Evolutionary conservation across 2,888 invertebrate species (phyloP).

Genomic region (Drosophila hawaiiensis): DNA sequence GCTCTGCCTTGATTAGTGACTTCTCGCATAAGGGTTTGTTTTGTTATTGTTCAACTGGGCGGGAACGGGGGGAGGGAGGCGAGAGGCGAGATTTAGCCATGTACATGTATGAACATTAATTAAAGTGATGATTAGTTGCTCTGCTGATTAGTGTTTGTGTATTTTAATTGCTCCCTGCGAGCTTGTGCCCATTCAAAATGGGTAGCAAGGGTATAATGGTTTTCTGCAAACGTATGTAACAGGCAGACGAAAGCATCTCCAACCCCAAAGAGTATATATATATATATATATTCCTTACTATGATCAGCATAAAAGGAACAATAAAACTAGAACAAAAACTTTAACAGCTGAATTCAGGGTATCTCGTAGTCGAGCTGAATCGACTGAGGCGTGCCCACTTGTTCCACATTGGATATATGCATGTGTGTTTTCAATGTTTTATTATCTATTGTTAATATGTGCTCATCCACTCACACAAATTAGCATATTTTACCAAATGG

Average conservation of each 20-base stretch:
- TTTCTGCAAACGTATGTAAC: not conserved
- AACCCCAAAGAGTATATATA: not conserved
- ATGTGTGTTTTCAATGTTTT: conserved; percentile 25
- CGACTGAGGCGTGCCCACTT: not conserved
- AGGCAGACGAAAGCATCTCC: not conserved
- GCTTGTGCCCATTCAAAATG: not conserved
- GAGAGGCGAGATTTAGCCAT: not conserved
- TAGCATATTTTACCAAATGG: conserved; percentile 65
- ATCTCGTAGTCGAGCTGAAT: not conserved
- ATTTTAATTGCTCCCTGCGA: conserved; percentile 30
- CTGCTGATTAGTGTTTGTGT: conserved; percentile 34
- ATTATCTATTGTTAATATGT: not conserved
- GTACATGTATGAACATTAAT: conserved; percentile 1
- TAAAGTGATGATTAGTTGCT: conserved; percentile 44
- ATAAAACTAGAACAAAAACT: not conserved
- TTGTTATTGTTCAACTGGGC: not conserved
- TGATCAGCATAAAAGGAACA: not conserved
- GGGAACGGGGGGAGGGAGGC: not conserved
- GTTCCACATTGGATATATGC: not conserved
- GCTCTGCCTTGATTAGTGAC: conserved; percentile 25
- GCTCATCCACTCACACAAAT: conserved; percentile 51
- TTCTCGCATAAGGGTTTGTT: not conserved
- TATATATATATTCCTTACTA: not conserved
- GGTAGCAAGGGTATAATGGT: rapidly evolving
- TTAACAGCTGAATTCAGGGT: not conserved